Evolutionary conservation across 2,113 vertebrate genomes (phyloP), one percentile per base, ranked within the genome.

Genomic region (Cyanocitta stelleri): DNA sequence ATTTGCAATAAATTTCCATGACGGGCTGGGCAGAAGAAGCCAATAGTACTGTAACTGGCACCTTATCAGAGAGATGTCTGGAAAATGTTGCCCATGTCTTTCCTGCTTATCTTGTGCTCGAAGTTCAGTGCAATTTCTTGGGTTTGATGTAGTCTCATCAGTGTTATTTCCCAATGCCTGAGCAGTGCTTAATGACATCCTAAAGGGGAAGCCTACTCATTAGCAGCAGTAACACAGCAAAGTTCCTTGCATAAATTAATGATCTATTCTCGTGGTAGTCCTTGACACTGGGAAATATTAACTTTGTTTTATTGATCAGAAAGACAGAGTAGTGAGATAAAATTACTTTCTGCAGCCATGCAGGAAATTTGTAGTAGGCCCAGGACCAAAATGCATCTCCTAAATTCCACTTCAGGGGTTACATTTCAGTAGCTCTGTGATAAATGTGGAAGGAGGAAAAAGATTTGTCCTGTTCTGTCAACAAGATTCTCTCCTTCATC

Each of bases 271-370:
- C 11, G 2, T 12, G 0, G 19, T 58, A 91, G 67, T 77, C 73
- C 39, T 54, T 95, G 71, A 85, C 55, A 74, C 39, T 61, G 81
- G 62, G 69, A 95, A 96, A 93, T 91, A 95, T 71, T 95, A 94
- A 93, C 76, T 91, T 89, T 83, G 72, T 91, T 97, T 94, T 95
- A 90, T 91, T 77, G 79, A 91, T 94, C 64, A 94, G 82, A 79
- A 96, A 87, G 33, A 76, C 18, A 51, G 39, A 77, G 71, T 87
- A 77, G 27, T 32, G 64, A 77, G 35, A 84, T 21, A 71, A 95
- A 94, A 91, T 74, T 3, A 85, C 66, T 87, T 91, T 49, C 41
- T 2, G 11, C 71, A 94, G 56, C 29, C 54, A 55, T 59, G 71
- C 55, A 93, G 54, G 37, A 78, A 82, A 90, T 85, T 62, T 92